Conservation (phyloP, 2,888 invertebrate genomes). For the Xestobium rufovillosum region DNA sequence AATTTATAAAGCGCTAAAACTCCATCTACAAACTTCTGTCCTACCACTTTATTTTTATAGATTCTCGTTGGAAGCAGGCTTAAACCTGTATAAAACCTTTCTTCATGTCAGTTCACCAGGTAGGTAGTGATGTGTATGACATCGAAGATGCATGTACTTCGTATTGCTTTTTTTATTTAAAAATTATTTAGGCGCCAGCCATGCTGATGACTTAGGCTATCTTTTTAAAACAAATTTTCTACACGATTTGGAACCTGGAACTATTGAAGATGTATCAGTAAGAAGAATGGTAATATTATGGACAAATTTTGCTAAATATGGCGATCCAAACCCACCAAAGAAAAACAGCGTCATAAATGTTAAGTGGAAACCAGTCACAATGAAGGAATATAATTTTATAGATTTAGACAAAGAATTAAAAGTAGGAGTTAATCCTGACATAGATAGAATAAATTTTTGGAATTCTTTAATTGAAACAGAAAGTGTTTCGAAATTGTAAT, state of each 20-base stretch:
- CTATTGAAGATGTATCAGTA: neutral
- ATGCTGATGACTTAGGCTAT: conserved; percentile 1
- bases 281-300: neutral
- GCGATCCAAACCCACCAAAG: neutral
- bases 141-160: conserved; percentile 5
- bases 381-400: conserved; percentile 21
- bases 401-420: conserved; percentile 25
- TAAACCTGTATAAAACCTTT: conserved; percentile 31
- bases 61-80: conserved; percentile 29
- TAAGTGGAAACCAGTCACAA: conserved; percentile 21
- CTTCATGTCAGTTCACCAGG: neutral
- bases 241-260: neutral
- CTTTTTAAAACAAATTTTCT: conserved; percentile 2
- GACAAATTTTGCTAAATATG: conserved; percentile 4
- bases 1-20: conserved; percentile 22
- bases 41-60: conserved; percentile 32
- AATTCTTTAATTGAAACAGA: too few species aligned
- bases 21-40: conserved; percentile 16
- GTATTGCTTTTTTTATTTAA: neutral
- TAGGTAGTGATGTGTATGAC: neutral
- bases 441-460: conserved; percentile 28
- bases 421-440: conserved; percentile 23
- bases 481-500: too few species aligned
- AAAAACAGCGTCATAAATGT: conserved; percentile 15
- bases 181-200: neutral